phyloP scores from a whole-genome alignment of 2,888 invertebrate species.

The Harpagoxenus sublaevis region DNA sequence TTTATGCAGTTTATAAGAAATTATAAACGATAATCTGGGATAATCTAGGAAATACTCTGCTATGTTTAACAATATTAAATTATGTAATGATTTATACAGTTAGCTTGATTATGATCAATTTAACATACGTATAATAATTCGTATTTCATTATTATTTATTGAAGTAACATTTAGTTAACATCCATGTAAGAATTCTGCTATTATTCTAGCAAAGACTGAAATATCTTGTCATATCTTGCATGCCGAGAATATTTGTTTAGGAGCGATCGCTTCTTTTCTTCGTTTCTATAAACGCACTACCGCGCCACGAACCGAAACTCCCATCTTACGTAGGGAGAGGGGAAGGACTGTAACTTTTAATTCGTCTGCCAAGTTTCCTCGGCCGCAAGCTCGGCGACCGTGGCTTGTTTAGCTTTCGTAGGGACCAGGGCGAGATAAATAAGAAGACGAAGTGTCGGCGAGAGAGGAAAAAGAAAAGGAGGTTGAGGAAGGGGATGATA shows the following conservation, averaged over 20 bases:
- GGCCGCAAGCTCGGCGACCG: slow-evolving; percentile 67
- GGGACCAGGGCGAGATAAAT: slow-evolving; percentile 76
- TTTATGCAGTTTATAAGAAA: not conserved
- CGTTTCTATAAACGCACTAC: not conserved
- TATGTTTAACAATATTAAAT: not conserved
- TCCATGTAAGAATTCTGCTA: not conserved
- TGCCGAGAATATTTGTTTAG: slow-evolving; percentile 1
- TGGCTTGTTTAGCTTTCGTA: slow-evolving; percentile 78
- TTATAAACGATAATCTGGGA: not conserved
- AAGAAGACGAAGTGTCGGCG: slow-evolving; percentile 71
- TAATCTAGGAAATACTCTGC: not conserved
- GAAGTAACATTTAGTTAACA: not conserved
- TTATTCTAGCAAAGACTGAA: not conserved
- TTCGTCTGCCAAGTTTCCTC: slow-evolving; percentile 81
- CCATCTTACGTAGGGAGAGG: not conserved
- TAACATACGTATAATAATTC: not conserved
- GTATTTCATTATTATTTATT: not conserved
- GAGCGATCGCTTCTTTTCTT: not conserved
- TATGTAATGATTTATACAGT: not conserved
- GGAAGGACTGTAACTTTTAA: slow-evolving; percentile 77
- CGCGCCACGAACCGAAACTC: slow-evolving; percentile 15
- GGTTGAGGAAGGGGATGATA: slow-evolving; percentile 22
- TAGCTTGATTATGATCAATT: not conserved
- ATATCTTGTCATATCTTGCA: not conserved
- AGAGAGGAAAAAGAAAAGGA: slow-evolving; percentile 56